A percentile compares a stretch with the other conserved stretches of the same genome.
Evolutionary conservation across 2,888 invertebrate species (phyloP).

Genomic region (Tachina lurida): DNA sequence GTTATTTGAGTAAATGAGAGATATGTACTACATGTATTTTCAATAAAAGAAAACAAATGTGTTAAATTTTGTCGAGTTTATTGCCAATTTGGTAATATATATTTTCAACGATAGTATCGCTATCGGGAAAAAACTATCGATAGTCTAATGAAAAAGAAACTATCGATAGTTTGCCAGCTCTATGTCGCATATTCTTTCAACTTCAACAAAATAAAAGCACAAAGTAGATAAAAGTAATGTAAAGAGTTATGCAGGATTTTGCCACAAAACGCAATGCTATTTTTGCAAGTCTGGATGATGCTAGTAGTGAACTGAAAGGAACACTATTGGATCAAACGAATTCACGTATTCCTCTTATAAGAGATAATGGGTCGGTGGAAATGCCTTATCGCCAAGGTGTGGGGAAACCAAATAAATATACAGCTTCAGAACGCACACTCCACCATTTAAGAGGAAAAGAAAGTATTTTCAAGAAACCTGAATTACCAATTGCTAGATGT

Average conservation of each 20-base stretch:
- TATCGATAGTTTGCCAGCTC: too few species aligned
- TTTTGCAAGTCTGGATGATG: conserved; percentile 87
- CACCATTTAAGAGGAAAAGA: conserved; percentile 84
- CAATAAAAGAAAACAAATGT: too few species aligned
- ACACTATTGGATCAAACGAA: conserved; percentile 80
- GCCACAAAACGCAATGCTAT: conserved; percentile 87
- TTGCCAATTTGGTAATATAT: too few species aligned
- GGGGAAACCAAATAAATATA: conserved; percentile 63
- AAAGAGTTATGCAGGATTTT: conserved; percentile 82
- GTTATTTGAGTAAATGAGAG: too few species aligned
- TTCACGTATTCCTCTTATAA: conserved; percentile 81
- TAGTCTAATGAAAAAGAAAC: too few species aligned
- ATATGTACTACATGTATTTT: too few species aligned
- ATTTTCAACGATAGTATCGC: too few species aligned
- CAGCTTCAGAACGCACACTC: conserved; percentile 73
- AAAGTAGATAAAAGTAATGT: too few species aligned
- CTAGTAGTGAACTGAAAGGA: conserved; percentile 85
- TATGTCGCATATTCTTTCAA: too few species aligned
- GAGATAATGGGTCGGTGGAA: conserved; percentile 77
- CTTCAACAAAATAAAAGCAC: too few species aligned
- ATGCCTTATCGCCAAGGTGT: conserved; percentile 72
- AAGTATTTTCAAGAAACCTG: conserved; percentile 91
- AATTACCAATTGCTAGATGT: conserved; percentile 86
- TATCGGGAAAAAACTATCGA: too few species aligned
- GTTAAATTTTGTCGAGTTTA: too few species aligned